Percentiles rank a stretch among this genome's conserved stretches.
These are phyloP conservation scores for Cromileptes altivelis DNA, from an alignment of 2,113 vertebrate species.

Conservation along the genomic window DNA sequence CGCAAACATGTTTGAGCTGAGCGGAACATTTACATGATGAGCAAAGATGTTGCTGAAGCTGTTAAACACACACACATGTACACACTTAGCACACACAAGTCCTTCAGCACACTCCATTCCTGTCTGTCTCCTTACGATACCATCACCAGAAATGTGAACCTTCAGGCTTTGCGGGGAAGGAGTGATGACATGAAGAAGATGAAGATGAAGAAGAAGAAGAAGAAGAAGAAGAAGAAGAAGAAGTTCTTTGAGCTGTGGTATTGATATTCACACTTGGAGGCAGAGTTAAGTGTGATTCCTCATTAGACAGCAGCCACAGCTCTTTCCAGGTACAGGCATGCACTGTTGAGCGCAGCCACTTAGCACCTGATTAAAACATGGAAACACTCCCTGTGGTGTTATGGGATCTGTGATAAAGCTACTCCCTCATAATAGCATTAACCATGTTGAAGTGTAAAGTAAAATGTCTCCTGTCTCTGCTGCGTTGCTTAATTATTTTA, in stretches of 20 bases:
- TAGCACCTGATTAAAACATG: constrained; percentile 83
- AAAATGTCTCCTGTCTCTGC: constrained; percentile 60
- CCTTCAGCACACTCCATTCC: constrained; percentile 9
- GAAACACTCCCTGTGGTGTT: constrained; percentile 75
- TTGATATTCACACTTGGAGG: constrained; percentile 80
- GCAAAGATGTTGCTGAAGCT: constrained; percentile 22
- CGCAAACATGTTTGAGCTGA: constrained; percentile 20
- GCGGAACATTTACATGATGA: constrained; percentile 20
- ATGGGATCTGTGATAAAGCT: constrained; percentile 70
- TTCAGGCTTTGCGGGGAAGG: constrained; percentile 46
- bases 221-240: constrained; percentile 38
- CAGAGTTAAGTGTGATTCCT: constrained; percentile 75
- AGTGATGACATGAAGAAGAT: constrained; percentile 21
- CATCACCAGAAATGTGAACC: constrained; percentile 68
- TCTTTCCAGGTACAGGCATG: constrained; percentile 72
- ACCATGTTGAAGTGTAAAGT: constrained; percentile 58
- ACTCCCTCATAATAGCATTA: constrained; percentile 58
- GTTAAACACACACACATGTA: constrained; percentile 1
- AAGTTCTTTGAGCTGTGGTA: constrained; percentile 65
- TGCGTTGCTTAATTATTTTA: constrained; percentile 58
- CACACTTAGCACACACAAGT: constrained; percentile 6
- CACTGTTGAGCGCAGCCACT: constrained; percentile 78
- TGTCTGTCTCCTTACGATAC: constrained; percentile 28
- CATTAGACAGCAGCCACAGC: constrained; percentile 72
- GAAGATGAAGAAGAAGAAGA: constrained; percentile 25